Evolutionary conservation across 2,797 vertebrate genomes (phyloP), one percentile per base, ranked within the genome.

Genomic region (Alosa sapidissima): DNA sequence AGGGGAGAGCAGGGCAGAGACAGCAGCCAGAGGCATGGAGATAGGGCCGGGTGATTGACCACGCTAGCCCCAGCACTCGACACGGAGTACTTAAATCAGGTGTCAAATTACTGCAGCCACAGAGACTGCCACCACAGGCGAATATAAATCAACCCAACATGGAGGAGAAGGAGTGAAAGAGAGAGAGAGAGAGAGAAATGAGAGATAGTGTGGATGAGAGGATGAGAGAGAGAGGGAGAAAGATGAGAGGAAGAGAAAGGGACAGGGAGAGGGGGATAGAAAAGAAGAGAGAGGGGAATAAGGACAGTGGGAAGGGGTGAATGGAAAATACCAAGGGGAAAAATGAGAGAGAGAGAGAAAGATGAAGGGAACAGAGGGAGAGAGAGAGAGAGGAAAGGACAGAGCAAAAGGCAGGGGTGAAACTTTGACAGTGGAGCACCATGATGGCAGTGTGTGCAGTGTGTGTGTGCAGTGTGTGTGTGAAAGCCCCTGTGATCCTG

Each of bases 211-310:
- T 19, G 72, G 47, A 19, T 68, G 21, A 45, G 13, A 52, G 14
- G 45, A 16, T 48, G 14, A 81, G 28, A 24, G 24, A 81, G 81
- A 82, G n/a, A 41, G 10, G 16, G 28, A 78, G 47, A 85, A n/a
- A 81, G 16, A 84, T 9, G 11, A 58, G 54, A 41, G 45, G 28
- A 8, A 81, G 47, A 19, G 16, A 62, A 52, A 78, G 10, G 21
- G 33, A 83, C 52, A 86, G 41, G 84, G 13, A 83, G 48, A 81
- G 13, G 52, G 19, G 41, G 9, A 49, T 72, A 36, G 7, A 83
- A n/a, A 49, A 58, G 83, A 62, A 36, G 48, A 81, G 83, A 13
- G 7, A 54, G n/a, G 24, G 14, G 54, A 48, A 33, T 52, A 81
- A 68, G 3, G 11, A 68, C 2, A n/a, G 55, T 28, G n/a, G 8